Conservation (phyloP, 2,797 vertebrate genomes). For the Pseudochaenichthys georgianus region DNA sequence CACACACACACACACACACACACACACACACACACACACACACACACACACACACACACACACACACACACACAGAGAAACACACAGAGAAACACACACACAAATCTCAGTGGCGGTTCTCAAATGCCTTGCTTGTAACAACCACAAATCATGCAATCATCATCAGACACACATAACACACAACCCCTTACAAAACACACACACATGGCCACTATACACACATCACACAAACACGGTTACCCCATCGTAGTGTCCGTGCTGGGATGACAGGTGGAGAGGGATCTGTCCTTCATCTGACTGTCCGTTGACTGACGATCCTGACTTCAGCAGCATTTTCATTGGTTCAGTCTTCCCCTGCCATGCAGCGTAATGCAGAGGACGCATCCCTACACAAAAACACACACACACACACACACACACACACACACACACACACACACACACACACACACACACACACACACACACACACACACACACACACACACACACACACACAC, state of each 20-base stretch:
- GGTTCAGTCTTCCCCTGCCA: constrained; percentile 99
- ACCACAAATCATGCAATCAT: constrained; percentile 37
- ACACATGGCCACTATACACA: constrained; percentile 8
- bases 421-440: constrained; percentile 45
- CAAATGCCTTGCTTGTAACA: constrained; percentile 8
- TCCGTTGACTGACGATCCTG: constrained; percentile 94
- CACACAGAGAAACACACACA: constrained; percentile 23
- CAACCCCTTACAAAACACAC: constrained; percentile 32
- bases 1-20: too few relatives aligned
- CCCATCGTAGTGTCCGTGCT: constrained; percentile 98
- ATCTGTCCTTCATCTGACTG: constrained; percentile 98
- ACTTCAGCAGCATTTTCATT: constrained; percentile 98
- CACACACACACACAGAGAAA: too few relatives aligned
- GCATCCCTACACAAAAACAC: constrained; percentile 94
- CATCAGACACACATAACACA: constrained; percentile 30
- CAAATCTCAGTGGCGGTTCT: constrained; percentile 21
- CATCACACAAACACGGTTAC: constrained; percentile 76
- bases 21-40: constrained; percentile 25
- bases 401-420: constrained; percentile 27
- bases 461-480: constrained; percentile 13
- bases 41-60: constrained; percentile 22
- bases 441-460: constrained; percentile 39
- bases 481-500: constrained; percentile 21
- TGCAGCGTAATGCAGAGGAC: constrained; percentile 95
- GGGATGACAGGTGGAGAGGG: constrained; percentile 94